These are phyloP conservation scores for Watsonalla binaria DNA, from an alignment of 2,888 invertebrate genomes.

Conservation along the genomic window DNA sequence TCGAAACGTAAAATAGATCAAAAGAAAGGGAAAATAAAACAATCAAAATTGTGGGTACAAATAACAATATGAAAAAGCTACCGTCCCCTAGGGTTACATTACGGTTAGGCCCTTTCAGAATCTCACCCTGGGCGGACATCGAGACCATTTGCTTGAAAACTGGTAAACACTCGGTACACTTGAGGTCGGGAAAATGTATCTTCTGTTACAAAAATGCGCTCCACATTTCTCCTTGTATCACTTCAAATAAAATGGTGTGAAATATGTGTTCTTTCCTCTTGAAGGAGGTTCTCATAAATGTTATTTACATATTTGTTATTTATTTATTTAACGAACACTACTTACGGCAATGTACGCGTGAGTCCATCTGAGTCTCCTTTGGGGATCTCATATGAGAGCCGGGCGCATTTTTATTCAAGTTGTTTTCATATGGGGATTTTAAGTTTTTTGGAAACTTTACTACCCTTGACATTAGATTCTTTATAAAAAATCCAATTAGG, in stretches of 20 bases:
- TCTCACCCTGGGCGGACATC: slow-evolving; percentile 47
- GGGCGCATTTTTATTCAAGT: too few relatives aligned
- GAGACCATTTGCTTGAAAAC: slow-evolving; percentile 51
- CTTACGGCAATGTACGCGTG: too few relatives aligned
- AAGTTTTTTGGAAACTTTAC: too few relatives aligned
- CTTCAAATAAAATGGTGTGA: neutral
- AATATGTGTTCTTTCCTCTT: neutral
- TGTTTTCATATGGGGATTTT: too few relatives aligned
- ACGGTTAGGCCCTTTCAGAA: slow-evolving; percentile 33
- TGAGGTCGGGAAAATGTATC: slow-evolving; percentile 20
- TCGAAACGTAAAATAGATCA: neutral
- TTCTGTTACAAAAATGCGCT: neutral
- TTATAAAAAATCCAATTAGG: too few relatives aligned
- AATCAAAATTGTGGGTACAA: slow-evolving; percentile 1
- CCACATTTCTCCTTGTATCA: slow-evolving; percentile 11
- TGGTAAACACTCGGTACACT: slow-evolving; percentile 43
- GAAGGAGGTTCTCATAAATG: too few relatives aligned
- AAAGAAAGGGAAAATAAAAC: neutral
- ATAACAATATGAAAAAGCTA: slow-evolving; percentile 22
- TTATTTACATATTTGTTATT: too few relatives aligned
- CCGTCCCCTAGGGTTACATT: slow-evolving; percentile 37
- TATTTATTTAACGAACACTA: too few relatives aligned
- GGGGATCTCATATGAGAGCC: too few relatives aligned
- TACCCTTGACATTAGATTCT: too few relatives aligned
- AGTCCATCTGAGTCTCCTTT: too few relatives aligned